A percentile compares a stretch with the other conserved stretches of the same genome.
Conservation (phyloP, 2,797 vertebrate species). For the Netta rufina region DNA sequence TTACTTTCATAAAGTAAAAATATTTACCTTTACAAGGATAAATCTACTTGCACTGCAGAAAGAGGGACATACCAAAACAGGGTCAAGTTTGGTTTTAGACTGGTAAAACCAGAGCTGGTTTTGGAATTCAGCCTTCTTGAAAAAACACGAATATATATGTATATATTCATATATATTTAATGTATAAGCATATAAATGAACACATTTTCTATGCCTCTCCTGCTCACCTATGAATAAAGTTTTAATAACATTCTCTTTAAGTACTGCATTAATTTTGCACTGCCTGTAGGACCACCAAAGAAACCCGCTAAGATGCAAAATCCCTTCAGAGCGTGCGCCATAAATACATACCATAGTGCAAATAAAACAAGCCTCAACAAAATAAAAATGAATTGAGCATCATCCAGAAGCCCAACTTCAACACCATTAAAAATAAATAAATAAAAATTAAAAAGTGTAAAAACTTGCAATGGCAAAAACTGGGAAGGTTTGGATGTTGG, state of each 20-base stretch:
- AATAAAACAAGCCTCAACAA: slow-evolving; percentile 57
- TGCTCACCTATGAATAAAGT: slow-evolving; percentile 2
- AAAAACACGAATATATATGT: not conserved
- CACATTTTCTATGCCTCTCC: not conserved
- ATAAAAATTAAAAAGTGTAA: not conserved
- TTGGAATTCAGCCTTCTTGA: not conserved
- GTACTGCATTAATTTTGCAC: slow-evolving; percentile 15
- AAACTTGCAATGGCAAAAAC: not conserved
- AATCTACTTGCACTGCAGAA: not conserved
- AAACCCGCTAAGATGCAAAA: slow-evolving; percentile 32
- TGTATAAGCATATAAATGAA: slow-evolving; percentile 25
- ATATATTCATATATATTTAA: slow-evolving; percentile 29
- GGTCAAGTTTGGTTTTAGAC: not conserved
- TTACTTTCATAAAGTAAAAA: not conserved
- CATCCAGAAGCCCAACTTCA: slow-evolving; percentile 6
- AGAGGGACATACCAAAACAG: not conserved
- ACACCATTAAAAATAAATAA: not conserved
- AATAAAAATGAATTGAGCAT: slow-evolving; percentile 20
- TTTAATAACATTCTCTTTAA: slow-evolving; percentile 43
- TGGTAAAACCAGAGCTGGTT: not conserved
- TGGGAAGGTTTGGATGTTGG: not conserved
- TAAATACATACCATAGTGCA: slow-evolving; percentile 3
- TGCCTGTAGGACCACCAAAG: slow-evolving; percentile 51
- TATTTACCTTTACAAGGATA: not conserved
- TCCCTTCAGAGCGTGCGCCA: not conserved